A percentile compares a stretch with the other conserved stretches of the same genome.
These are phyloP conservation scores for Cranoglanis bouderius DNA, from an alignment of 2,113 vertebrate genomes.

Conservation along the genomic window DNA sequence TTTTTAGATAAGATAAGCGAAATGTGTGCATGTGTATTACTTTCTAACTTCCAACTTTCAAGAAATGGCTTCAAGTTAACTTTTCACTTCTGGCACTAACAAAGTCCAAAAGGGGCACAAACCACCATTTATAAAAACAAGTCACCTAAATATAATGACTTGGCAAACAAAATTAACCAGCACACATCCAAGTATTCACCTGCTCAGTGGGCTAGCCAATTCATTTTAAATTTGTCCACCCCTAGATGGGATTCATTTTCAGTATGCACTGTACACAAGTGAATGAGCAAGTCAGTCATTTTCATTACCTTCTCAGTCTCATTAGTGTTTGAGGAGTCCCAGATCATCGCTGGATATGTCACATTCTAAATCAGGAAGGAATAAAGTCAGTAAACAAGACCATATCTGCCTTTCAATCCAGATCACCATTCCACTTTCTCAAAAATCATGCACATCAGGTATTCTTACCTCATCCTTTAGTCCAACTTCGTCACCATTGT, in stretches of 20 bases:
- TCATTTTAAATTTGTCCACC: neutral
- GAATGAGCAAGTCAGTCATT: neutral
- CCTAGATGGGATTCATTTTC: neutral
- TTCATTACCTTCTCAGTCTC: slow-evolving; percentile 63
- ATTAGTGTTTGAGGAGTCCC: slow-evolving; percentile 47
- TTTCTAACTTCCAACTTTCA: neutral
- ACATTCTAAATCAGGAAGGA: slow-evolving; percentile 43
- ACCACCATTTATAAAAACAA: neutral
- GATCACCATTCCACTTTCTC: neutral
- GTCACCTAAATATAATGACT: neutral
- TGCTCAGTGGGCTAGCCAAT: neutral
- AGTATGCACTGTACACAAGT: neutral
- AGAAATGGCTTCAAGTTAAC: neutral
- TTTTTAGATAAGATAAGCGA: neutral
- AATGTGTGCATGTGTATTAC: too few relatives aligned
- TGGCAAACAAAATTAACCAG: neutral
- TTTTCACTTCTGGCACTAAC: too few relatives aligned
- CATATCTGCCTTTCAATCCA: neutral
- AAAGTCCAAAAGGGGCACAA: too few relatives aligned
- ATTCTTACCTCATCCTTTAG: slow-evolving; percentile 66
- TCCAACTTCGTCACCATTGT: slow-evolving; percentile 84
- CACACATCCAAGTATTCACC: neutral
- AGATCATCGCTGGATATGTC: slow-evolving; percentile 67
- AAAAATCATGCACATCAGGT: neutral
- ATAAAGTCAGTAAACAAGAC: neutral